Percentiles rank a stretch among this genome's conserved stretches.
These are phyloP conservation scores for Euplagia quadripunctaria DNA, from an alignment of 2,888 invertebrate genomes.

Conservation along the genomic window DNA sequence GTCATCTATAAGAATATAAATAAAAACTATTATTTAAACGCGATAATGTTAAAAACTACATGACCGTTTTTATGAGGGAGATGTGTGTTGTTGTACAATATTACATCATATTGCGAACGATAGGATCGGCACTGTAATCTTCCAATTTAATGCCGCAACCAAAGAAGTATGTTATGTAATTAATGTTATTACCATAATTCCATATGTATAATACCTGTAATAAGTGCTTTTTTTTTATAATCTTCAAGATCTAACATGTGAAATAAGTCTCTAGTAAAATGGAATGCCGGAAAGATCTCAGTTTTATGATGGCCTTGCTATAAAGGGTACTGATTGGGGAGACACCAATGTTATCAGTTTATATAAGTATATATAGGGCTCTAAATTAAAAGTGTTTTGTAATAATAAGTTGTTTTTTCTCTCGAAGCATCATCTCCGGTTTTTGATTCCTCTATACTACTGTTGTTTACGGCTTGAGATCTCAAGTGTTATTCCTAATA, in stretches of 20 bases:
- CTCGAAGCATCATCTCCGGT: conserved; percentile 35
- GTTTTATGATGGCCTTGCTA: conserved; percentile 26
- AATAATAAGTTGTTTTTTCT: conserved; percentile 35
- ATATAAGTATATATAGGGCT: conserved; percentile 32
- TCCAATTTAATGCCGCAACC: neutral
- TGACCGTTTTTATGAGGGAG: neutral
- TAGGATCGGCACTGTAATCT: neutral
- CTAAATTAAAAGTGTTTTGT: conserved; percentile 46
- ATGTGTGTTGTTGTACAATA: neutral
- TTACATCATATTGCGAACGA: neutral
- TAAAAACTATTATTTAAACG: neutral
- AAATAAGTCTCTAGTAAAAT: neutral
- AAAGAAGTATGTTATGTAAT: neutral
- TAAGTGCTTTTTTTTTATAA: neutral
- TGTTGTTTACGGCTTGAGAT: conserved; percentile 46
- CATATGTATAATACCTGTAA: neutral
- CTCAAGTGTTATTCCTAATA: conserved; percentile 51
- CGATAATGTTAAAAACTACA: neutral
- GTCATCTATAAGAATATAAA: too few relatives aligned
- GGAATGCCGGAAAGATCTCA: conserved; percentile 16
- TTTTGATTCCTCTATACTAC: conserved; percentile 32
- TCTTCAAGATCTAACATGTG: neutral
- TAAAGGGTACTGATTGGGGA: conserved; percentile 34
- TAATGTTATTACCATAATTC: neutral
- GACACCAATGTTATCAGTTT: conserved; percentile 50